phyloP scores from a whole-genome alignment of 2,113 vertebrate species.

The Mellivora capensis region DNA sequence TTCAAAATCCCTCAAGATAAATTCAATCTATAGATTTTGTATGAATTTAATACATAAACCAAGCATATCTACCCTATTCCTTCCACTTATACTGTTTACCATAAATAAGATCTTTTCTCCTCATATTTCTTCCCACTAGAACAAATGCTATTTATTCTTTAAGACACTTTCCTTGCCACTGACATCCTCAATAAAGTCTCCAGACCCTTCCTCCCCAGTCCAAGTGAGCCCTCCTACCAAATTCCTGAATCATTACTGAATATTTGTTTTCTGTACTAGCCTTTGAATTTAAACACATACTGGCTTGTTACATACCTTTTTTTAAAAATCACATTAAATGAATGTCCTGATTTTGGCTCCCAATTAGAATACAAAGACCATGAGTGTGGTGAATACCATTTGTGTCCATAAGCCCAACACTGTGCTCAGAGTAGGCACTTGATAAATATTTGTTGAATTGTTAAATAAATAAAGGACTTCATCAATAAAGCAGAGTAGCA shows the following conservation, averaged over 20 bases:
- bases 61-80: not conserved
- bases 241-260: not conserved
- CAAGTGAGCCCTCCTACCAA: not conserved
- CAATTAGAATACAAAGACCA: not conserved
- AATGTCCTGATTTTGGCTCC: not conserved
- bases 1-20: not conserved
- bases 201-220: not conserved
- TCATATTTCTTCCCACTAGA: not conserved
- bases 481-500: slow-evolving; percentile 38
- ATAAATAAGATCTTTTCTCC: not conserved
- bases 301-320: not conserved
- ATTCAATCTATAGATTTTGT: not conserved
- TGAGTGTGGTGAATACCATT: not conserved
- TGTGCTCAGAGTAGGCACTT: not conserved
- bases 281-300: slow-evolving; percentile 1
- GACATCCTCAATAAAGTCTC: not conserved
- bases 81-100: not conserved
- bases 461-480: slow-evolving; percentile 37
- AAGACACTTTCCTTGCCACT: not conserved
- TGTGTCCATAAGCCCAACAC: not conserved
- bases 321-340: not conserved
- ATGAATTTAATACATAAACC: not conserved
- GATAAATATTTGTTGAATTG: slow-evolving; percentile 25
- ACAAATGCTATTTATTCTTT: not conserved
- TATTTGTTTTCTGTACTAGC: not conserved